Evolutionary conservation across 30 jellyfish, hydroid and myxozoan species (phyloP).

Genomic region (Sanderia malayensis): DNA sequence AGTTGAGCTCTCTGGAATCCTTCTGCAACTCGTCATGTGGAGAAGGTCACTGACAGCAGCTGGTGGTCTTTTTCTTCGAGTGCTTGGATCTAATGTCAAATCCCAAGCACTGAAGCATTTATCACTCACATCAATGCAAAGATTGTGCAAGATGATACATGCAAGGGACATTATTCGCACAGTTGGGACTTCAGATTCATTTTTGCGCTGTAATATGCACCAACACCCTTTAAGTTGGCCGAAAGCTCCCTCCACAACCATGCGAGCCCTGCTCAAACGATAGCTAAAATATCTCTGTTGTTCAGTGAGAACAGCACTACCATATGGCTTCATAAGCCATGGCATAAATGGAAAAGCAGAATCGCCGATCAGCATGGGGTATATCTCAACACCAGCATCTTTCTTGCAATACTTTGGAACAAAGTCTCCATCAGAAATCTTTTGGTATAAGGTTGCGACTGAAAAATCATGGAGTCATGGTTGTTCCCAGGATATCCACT

Average conservation of each 20-base stretch:
- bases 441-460: slow-evolving; percentile 22
- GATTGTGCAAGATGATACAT: slow-evolving; percentile 39
- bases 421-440: neutral
- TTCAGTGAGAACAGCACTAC: neutral
- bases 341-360: slow-evolving; percentile 18
- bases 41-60: neutral
- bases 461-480: slow-evolving; percentile 41
- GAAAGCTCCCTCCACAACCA: slow-evolving; percentile 48
- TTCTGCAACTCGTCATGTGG: neutral
- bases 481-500: slow-evolving; percentile 47
- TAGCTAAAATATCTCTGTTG: slow-evolving; percentile 17
- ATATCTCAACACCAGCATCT: neutral
- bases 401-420: neutral
- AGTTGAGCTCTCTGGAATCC: neutral
- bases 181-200: neutral
- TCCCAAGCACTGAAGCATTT: neutral
- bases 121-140: slow-evolving; percentile 23
- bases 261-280: slow-evolving; percentile 28
- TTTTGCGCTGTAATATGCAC: slow-evolving; percentile 10
- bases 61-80: neutral
- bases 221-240: slow-evolving; percentile 32
- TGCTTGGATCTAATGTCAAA: slow-evolving; percentile 4
- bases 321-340: slow-evolving; percentile 12
- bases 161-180: neutral
- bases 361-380: slow-evolving; percentile 4